A percentile compares a stretch with the other conserved stretches of the same genome.
Evolutionary conservation across 2,888 invertebrate genomes (phyloP).

Genomic region (Tipula vernalis): DNA sequence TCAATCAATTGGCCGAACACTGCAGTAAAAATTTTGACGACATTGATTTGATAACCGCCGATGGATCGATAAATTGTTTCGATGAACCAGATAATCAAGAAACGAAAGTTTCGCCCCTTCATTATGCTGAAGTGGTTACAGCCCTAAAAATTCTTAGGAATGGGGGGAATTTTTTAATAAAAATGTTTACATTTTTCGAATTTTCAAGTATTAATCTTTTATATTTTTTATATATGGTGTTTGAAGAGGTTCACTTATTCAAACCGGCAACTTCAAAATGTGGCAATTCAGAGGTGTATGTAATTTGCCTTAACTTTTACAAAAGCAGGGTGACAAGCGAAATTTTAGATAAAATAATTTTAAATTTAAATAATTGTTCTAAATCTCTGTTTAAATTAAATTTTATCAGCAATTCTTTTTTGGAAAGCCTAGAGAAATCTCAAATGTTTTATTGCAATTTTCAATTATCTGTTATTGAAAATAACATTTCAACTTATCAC

Average conservation of each 20-base stretch:
- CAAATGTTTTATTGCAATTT: constrained; percentile 50
- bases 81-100: constrained; percentile 81
- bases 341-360: constrained; percentile 9
- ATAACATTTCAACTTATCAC: constrained; percentile 41
- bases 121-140: constrained; percentile 71
- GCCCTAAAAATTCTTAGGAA: constrained; percentile 56
- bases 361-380: constrained; percentile 36
- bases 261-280: constrained; percentile 90
- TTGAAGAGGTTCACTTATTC: constrained; percentile 58
- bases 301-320: constrained; percentile 48
- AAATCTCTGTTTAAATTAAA: constrained; percentile 45
- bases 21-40: constrained; percentile 32
- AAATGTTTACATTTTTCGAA: constrained; percentile 86
- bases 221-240: constrained; percentile 64
- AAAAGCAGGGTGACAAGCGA: constrained; percentile 18
- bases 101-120: constrained; percentile 57
- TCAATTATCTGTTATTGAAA: constrained; percentile 53
- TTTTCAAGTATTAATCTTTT: constrained; percentile 64
- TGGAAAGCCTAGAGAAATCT: constrained; percentile 51
- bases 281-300: constrained; percentile 89
- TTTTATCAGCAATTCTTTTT: constrained; percentile 47
- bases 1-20: constrained; percentile 44
- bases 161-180: constrained; percentile 69
- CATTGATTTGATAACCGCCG: constrained; percentile 70
- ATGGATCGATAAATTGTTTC: constrained; percentile 87